These are phyloP conservation scores for Chelon labrosus DNA, from an alignment of 2,797 vertebrate genomes.

Conservation along the genomic window DNA sequence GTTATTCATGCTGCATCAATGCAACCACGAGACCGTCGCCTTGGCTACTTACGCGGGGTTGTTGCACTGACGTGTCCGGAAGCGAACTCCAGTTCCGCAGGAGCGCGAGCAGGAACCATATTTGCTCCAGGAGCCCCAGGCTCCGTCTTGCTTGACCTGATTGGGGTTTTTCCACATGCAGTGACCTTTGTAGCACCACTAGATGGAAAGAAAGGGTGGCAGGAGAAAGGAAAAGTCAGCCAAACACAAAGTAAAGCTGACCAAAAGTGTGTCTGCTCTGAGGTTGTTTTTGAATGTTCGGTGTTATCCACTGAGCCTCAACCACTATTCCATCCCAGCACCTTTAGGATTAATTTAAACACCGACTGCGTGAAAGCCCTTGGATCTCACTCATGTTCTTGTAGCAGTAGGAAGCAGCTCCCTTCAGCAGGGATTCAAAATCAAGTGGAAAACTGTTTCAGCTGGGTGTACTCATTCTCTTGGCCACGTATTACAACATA, in stretches of 20 bases:
- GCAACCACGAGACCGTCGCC: no score
- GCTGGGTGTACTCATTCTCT: neutral
- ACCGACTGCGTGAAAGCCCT: neutral
- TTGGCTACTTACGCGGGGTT: conserved; percentile 89
- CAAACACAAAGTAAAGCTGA: neutral
- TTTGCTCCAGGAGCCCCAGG: conserved; percentile 95
- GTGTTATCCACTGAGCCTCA: neutral
- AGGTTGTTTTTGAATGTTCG: no score
- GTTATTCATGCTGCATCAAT: no score
- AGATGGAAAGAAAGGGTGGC: neutral
- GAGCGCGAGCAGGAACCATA: conserved; percentile 94
- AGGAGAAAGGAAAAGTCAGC: conserved; percentile 8
- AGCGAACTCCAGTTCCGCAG: conserved; percentile 94
- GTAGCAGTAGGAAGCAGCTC: neutral
- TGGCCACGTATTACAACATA: neutral
- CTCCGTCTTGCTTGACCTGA: conserved; percentile 94
- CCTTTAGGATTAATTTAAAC: neutral
- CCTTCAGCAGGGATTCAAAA: neutral
- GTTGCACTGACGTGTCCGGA: conserved; percentile 95
- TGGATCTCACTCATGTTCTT: no score
- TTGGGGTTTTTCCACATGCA: conserved; percentile 99
- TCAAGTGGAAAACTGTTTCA: neutral
- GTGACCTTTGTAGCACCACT: conserved; percentile 99
- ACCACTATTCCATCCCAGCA: neutral
- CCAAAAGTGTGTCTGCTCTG: neutral